These are phyloP conservation scores for Tachysurus fulvidraco DNA, from an alignment of 2,113 vertebrate genomes.

Conservation along the genomic window DNA sequence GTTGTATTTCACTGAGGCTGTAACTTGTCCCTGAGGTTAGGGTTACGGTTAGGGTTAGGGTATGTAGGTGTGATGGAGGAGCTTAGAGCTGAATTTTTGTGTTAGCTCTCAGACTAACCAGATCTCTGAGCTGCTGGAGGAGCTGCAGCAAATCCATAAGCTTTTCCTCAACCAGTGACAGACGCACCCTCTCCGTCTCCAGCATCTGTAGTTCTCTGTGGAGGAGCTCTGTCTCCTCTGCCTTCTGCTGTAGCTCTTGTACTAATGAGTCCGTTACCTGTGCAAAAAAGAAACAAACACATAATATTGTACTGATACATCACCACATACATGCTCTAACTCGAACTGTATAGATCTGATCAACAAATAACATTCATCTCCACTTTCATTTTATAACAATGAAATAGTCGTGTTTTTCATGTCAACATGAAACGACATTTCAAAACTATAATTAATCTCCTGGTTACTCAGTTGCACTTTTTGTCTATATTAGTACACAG, in stretches of 20 bases:
- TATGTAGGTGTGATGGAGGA: background rate
- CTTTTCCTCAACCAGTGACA: slow-evolving; percentile 91
- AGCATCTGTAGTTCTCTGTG: slow-evolving; percentile 89
- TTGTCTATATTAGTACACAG: too few species aligned
- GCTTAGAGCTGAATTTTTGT: background rate
- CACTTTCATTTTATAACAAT: background rate
- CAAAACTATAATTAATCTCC: too few species aligned
- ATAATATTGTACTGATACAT: slow-evolving; percentile 43
- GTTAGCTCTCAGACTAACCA: slow-evolving; percentile 73
- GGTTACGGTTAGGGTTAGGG: background rate
- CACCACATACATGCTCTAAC: background rate
- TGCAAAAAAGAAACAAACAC: slow-evolving; percentile 38
- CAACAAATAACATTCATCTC: background rate
- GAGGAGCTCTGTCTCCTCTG: slow-evolving; percentile 78
- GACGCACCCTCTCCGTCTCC: slow-evolving; percentile 87
- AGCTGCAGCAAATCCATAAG: slow-evolving; percentile 87
- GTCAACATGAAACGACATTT: too few species aligned
- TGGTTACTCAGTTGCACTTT: too few species aligned
- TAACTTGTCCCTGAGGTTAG: background rate
- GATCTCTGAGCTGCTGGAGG: slow-evolving; percentile 83
- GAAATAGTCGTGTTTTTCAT: too few species aligned
- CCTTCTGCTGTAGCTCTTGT: slow-evolving; percentile 80
- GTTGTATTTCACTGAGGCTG: background rate
- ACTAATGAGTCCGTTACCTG: slow-evolving; percentile 78
- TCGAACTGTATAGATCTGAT: background rate